Percentiles rank a stretch among this genome's conserved stretches.
These are phyloP conservation scores for Caenorhabditis brenneri DNA, from an alignment of 1,140 invertebrate genomes.

Conservation along the genomic window DNA sequence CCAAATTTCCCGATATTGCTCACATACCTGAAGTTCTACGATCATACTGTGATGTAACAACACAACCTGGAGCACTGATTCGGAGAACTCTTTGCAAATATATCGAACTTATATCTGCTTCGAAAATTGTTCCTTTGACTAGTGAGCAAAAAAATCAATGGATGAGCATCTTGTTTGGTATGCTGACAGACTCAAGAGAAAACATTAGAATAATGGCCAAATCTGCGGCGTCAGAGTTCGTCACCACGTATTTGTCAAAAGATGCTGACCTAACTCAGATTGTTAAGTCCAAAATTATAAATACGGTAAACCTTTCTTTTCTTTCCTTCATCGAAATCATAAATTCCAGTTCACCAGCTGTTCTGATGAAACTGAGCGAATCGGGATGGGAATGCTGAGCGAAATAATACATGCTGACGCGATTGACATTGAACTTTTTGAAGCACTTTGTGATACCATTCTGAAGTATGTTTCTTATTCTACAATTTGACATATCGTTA, in stretches of 20 bases:
- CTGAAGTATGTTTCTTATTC: neutral
- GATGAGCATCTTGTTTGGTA: neutral
- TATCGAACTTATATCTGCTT: constrained; percentile 17
- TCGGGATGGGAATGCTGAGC: neutral
- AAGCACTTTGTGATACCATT: constrained; percentile 13
- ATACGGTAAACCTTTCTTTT: neutral
- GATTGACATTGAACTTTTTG: neutral
- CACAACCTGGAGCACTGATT: neutral
- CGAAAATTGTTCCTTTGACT: neutral
- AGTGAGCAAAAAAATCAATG: neutral
- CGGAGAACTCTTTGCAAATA: constrained; percentile 5
- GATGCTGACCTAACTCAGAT: neutral
- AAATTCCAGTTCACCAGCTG: neutral
- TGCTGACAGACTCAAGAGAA: neutral
- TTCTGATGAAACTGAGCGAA: neutral
- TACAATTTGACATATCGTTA: neutral
- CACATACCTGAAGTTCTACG: neutral
- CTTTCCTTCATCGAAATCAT: neutral
- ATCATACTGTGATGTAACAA: neutral
- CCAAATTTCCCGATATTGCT: neutral
- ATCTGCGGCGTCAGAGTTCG: neutral
- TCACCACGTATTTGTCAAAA: neutral
- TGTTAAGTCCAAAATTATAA: neutral
- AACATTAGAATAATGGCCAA: neutral
- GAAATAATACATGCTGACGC: neutral